Evolutionary conservation across 2,888 invertebrate genomes (phyloP).

Genomic region (Drosophila mimetica): DNA sequence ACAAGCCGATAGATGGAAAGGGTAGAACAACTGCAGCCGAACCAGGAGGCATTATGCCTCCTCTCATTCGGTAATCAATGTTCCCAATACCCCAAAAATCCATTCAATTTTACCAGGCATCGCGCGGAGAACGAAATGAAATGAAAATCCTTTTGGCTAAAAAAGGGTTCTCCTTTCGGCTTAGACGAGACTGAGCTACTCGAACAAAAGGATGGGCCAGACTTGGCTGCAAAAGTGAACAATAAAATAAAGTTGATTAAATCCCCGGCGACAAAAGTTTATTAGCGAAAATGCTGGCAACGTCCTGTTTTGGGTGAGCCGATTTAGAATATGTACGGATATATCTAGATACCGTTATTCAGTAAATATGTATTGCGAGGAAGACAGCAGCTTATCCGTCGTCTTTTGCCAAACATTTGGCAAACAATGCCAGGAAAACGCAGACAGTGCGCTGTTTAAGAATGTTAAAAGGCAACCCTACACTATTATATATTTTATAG

Average conservation of each 20-base stretch:
- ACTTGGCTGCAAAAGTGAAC: constrained; percentile 19
- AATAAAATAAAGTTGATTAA: constrained; percentile 65
- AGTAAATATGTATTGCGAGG: constrained; percentile 18
- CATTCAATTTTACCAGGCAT: constrained; percentile 37
- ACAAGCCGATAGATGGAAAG: constrained; percentile 27
- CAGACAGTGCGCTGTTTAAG: constrained; percentile 38
- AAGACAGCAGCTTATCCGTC: constrained; percentile 17
- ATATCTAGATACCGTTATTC: not conserved
- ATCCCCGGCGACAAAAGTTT: constrained; percentile 50
- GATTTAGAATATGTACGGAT: constrained; percentile 8
- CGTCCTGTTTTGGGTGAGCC: constrained; percentile 1
- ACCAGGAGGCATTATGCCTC: constrained; percentile 11
- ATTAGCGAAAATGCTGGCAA: constrained; percentile 33
- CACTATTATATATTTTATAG: constrained; percentile 5
- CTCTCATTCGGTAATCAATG: constrained; percentile 53
- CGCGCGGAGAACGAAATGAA: constrained; percentile 21
- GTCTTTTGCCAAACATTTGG: constrained; percentile 20
- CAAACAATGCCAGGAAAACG: constrained; percentile 43
- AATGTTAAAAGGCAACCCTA: constrained; percentile 47
- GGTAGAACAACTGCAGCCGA: constrained; percentile 17
- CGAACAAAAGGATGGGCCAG: constrained; percentile 9
- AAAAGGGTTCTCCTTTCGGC: constrained; percentile 15
- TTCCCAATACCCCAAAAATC: constrained; percentile 24
- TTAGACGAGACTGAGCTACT: not conserved
- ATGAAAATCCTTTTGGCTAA: constrained; percentile 41